A percentile compares a stretch with the other conserved stretches of the same genome.
Conservation (phyloP, 2,888 invertebrate genomes). For the Hedya salicella region DNA sequence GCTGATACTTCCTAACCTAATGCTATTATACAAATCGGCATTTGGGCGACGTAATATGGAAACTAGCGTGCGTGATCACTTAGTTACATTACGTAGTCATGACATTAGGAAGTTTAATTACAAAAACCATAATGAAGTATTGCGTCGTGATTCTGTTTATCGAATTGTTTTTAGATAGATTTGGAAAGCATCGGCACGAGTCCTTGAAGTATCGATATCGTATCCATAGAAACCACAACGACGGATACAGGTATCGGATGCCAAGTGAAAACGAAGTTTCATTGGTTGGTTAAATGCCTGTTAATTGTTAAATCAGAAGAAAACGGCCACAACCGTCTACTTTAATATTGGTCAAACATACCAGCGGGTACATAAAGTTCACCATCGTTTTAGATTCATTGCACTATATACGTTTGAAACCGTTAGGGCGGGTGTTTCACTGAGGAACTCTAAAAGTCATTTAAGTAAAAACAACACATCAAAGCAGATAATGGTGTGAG, state of each 20-base stretch:
- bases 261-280: constrained; percentile 39
- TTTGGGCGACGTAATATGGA: constrained; percentile 29
- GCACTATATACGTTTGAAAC: constrained; percentile 9
- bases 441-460: constrained; percentile 33
- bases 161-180: neutral
- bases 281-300: constrained; percentile 28
- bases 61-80: constrained; percentile 26
- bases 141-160: constrained; percentile 20
- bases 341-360: neutral
- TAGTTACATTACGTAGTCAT: constrained; percentile 22
- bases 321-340: neutral
- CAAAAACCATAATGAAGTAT: constrained; percentile 27
- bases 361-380: neutral
- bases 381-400: constrained; percentile 18
- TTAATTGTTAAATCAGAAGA: constrained; percentile 30
- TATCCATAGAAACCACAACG: constrained; percentile 31
- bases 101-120: constrained; percentile 34
- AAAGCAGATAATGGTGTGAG: constrained; percentile 41
- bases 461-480: constrained; percentile 43
- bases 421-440: constrained; percentile 22
- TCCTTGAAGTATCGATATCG: constrained; percentile 19
- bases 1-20: neutral
- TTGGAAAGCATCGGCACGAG: constrained; percentile 13
- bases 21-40: constrained; percentile 18
- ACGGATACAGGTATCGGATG: constrained; percentile 28